Base-by-base conservation (phyloP, 2,113 vertebrate genomes). In the Todiramphus saurophagus region DNA sequence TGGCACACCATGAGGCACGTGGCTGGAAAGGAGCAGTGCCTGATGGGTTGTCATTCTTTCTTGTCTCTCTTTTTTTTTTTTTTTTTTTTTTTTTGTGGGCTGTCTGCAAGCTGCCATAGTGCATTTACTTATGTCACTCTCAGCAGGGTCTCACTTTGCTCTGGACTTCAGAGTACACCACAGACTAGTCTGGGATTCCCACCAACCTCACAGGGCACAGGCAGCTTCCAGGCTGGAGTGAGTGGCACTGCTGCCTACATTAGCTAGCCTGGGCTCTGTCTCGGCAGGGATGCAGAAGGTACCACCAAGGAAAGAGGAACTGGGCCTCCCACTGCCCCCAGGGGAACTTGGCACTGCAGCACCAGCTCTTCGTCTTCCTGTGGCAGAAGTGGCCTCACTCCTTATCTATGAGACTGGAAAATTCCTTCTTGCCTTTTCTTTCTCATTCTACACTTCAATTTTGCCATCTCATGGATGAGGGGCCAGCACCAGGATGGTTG, bases 121-220 rank as follows among this genome's bases (percentile, higher is more conserved):
- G 9, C 23, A 7, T 79, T 82, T 62, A 19, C 19, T 44, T 21
- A 23, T 5, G 15, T 25, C 28, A 16, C 7, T 37, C 66, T 68
- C 44, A 21, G 27, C 8, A 37, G 13, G 10, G 8, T 66, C 21
- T 70, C 28, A 28, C 12, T 70, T 44, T 50, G 24, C 56, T 66
- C 31, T 50, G 55, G 16, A 28, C 8, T 31, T 63, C 56, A 20
- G n/a, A 31, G 28, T 37, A n/a, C 21, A 63, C 53, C 21, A 9
- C 63, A 80, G 50, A 12, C 10, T 4, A 12, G 7, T 28, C 19
- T 46, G 62, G 63, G 56, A 6, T 58, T 76, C 35, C 19, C 24
- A 19, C 10, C 0, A 1, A 43, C 25, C 6, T 60, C 63, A 13
- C 0, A 0, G 35, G 27, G 5, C n/a, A 33, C 27, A 33, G 63